A percentile compares a stretch with the other conserved stretches of the same genome.
phyloP scores from a whole-genome alignment of 2,888 invertebrate species.

The Eupithecia insigniata region DNA sequence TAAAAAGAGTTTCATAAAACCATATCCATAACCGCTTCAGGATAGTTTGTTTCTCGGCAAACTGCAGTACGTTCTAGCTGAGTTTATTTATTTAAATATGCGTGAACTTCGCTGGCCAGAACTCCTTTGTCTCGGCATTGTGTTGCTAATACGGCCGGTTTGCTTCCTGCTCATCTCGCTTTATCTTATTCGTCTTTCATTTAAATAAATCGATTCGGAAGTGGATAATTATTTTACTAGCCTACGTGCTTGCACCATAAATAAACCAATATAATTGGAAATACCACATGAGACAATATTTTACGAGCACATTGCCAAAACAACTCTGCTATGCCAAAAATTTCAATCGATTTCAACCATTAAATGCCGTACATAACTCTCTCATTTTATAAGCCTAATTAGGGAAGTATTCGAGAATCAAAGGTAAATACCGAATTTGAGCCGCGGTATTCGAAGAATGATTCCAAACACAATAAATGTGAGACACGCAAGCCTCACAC shows the following conservation, averaged over 20 bases:
- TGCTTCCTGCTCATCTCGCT: slow-evolving; percentile 63
- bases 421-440: slow-evolving; percentile 53
- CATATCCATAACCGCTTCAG: slow-evolving; percentile 44
- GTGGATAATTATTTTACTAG: slow-evolving; percentile 15
- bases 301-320: slow-evolving; percentile 22
- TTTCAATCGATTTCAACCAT: slow-evolving; percentile 20
- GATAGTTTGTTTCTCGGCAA: slow-evolving; percentile 51
- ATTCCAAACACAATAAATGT: slow-evolving; percentile 54
- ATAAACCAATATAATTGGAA: slow-evolving; percentile 21
- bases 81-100: slow-evolving; percentile 79
- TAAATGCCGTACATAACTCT: slow-evolving; percentile 36
- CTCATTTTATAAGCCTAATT: slow-evolving; percentile 55
- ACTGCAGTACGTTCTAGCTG: slow-evolving; percentile 62
- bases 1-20: slow-evolving; percentile 19
- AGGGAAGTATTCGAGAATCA: slow-evolving; percentile 53
- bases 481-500: slow-evolving; percentile 62
- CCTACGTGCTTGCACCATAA: slow-evolving; percentile 3
- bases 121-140: slow-evolving; percentile 70
- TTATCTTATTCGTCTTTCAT: slow-evolving; percentile 37
- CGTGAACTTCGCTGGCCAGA: slow-evolving; percentile 69
- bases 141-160: slow-evolving; percentile 60
- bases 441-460: slow-evolving; percentile 57
- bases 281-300: slow-evolving; percentile 19
- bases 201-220: slow-evolving; percentile 33
- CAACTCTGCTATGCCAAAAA: slow-evolving; percentile 33